phyloP scores from a whole-genome alignment of 2,113 vertebrate species.

The Probosciger aterrimus region DNA sequence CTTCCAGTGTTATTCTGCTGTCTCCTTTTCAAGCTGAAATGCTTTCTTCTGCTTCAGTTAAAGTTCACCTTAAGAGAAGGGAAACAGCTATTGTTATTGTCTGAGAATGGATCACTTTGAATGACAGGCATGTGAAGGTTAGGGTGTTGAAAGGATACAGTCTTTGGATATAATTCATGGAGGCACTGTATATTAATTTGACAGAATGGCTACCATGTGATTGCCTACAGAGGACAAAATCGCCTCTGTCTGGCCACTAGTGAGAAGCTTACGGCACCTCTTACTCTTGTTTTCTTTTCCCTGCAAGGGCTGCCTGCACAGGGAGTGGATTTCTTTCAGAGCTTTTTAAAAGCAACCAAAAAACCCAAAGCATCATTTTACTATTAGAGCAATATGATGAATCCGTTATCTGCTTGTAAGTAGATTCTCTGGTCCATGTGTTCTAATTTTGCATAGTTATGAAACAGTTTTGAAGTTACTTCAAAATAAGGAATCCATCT shows the following conservation, averaged over 20 bases:
- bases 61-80: not conserved
- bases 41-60: not conserved
- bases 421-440: not conserved
- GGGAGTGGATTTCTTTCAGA: not conserved
- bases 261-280: not conserved
- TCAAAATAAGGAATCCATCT: not conserved
- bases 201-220: not conserved
- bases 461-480: not conserved
- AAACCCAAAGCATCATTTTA: not conserved
- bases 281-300: not conserved
- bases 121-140: not conserved
- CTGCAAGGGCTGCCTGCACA: not conserved
- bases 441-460: constrained; percentile 5
- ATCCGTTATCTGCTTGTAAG: not conserved
- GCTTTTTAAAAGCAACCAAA: not conserved
- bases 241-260: not conserved
- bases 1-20: not conserved
- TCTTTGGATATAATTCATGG: not conserved
- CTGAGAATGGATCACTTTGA: not conserved
- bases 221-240: not conserved
- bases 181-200: not conserved
- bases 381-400: not conserved
- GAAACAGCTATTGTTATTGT: not conserved
- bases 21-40: not conserved
- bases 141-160: not conserved